phyloP scores from a whole-genome alignment of 2,888 invertebrate genomes.

The Teleogryllus oceanicus region DNA sequence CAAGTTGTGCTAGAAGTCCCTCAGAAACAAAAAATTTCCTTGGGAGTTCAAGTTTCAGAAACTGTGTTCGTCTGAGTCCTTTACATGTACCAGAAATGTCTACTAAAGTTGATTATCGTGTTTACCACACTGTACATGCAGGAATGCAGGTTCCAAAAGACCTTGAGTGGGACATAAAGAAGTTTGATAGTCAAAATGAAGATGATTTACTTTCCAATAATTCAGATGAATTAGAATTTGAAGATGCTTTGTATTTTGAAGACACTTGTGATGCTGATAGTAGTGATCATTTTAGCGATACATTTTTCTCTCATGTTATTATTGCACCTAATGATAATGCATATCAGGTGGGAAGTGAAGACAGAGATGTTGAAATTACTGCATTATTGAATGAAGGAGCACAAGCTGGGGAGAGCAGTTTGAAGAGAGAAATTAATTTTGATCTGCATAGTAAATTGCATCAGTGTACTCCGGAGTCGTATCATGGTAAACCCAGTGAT shows the following conservation, averaged over 20 bases:
- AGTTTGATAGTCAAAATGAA: neutral
- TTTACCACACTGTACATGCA: constrained; percentile 49
- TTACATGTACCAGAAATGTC: neutral
- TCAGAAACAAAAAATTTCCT: constrained; percentile 11
- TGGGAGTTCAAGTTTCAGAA: too few relatives aligned
- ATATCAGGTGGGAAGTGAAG: too few relatives aligned
- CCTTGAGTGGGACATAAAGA: constrained; percentile 4
- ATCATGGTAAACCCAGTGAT: too few relatives aligned
- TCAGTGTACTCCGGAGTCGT: too few relatives aligned
- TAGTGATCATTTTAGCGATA: neutral
- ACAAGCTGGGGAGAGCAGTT: too few relatives aligned
- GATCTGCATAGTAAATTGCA: too few relatives aligned
- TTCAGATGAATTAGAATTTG: constrained; percentile 36
- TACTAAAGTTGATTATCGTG: constrained; percentile 26
- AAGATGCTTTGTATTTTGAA: constrained; percentile 31
- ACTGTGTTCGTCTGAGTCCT: neutral
- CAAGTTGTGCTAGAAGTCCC: constrained; percentile 20
- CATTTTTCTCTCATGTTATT: neutral
- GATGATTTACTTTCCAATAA: neutral
- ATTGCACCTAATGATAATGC: neutral
- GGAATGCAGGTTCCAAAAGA: constrained; percentile 39
- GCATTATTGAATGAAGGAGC: too few relatives aligned
- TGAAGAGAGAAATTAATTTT: too few relatives aligned
- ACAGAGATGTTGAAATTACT: too few relatives aligned
- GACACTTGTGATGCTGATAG: neutral